Evolutionary conservation across 2,113 vertebrate species (phyloP).

Genomic region (Myotis lucifugus): DNA sequence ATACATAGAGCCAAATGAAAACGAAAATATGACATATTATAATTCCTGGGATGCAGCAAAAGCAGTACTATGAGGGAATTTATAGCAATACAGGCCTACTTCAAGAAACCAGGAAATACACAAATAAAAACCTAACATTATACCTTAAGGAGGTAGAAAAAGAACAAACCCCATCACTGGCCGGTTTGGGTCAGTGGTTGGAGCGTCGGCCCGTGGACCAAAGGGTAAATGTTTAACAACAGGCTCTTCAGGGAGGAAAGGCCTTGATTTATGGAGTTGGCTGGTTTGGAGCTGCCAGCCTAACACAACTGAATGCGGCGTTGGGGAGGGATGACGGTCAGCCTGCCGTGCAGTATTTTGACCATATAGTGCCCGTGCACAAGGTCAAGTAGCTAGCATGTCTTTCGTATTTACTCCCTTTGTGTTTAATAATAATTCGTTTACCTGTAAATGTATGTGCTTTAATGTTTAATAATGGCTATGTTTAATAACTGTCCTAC

Average conservation of each 20-base stretch:
- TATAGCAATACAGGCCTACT: neutral
- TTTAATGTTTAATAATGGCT: neutral
- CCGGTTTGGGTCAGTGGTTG: neutral
- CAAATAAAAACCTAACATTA: neutral
- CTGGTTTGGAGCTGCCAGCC: no score
- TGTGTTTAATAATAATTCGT: neutral
- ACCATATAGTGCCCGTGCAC: no score
- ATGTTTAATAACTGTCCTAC: neutral
- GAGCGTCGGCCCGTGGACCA: neutral
- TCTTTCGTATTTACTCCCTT: neutral
- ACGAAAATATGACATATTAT: neutral
- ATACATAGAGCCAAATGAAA: neutral
- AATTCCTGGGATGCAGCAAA: neutral
- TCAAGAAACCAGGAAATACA: neutral
- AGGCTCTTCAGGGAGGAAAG: no score
- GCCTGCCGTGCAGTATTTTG: no score
- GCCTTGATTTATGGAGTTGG: no score
- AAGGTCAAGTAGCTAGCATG: no score
- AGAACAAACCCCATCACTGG: neutral
- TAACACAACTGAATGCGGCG: no score
- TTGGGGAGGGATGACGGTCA: no score
- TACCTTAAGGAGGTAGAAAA: neutral
- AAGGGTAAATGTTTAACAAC: no score
- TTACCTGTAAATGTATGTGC: neutral
- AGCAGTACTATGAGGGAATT: neutral